Evolutionary conservation across 2,888 invertebrate species (phyloP).

Genomic region (Osedax fenrisi): DNA sequence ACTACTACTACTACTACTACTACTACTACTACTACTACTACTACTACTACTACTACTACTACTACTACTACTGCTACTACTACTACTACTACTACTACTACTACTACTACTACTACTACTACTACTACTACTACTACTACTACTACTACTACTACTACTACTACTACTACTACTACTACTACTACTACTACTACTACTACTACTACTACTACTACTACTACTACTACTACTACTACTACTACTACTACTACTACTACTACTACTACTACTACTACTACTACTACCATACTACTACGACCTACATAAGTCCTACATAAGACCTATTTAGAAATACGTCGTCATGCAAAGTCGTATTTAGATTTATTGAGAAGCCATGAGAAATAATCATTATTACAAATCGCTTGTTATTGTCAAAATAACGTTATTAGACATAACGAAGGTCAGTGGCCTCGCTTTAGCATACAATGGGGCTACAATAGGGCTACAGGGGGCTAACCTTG

Average conservation of each 20-base stretch:
- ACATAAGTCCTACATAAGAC: too few species aligned
- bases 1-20: not conserved
- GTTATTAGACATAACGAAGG: too few species aligned
- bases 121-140: not conserved
- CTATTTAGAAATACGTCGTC: too few species aligned
- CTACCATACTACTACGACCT: not conserved
- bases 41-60: not conserved
- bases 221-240: not conserved
- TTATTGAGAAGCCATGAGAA: too few species aligned
- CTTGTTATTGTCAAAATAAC: too few species aligned
- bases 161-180: not conserved
- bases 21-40: not conserved
- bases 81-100: not conserved
- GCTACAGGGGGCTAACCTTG: not conserved
- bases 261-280: not conserved
- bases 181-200: not conserved
- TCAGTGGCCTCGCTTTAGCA: too few species aligned
- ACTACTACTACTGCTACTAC: not conserved
- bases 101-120: not conserved
- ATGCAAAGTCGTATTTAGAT: too few species aligned
- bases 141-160: not conserved
- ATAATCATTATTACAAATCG: too few species aligned
- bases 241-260: not conserved
- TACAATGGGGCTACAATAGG: too few species aligned
- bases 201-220: not conserved